phyloP scores from a whole-genome alignment of 1,140 invertebrate species.

The Diachasma alloeum region DNA sequence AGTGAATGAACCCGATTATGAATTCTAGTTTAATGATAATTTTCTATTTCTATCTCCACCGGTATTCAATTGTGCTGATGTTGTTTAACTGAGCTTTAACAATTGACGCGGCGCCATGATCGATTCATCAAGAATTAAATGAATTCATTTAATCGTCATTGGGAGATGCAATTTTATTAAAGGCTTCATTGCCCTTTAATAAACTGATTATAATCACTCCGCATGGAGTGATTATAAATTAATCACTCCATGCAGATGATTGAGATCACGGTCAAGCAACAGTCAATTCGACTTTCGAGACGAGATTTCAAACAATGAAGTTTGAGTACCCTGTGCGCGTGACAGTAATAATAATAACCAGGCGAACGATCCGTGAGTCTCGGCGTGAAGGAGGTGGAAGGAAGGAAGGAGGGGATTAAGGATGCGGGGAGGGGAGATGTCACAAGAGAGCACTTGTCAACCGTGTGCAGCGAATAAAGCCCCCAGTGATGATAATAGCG shows the following conservation, averaged over 20 bases:
- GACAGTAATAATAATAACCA: conserved; percentile 19
- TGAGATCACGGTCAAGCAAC: neutral
- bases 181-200: no score
- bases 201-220: no score
- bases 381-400: neutral
- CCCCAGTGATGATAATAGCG: conserved; percentile 24
- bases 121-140: no score
- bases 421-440: neutral
- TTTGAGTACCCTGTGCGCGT: neutral
- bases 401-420: neutral
- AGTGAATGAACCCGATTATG: no score
- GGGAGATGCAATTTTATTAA: no score
- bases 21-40: no score
- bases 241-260: neutral
- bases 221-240: neutral
- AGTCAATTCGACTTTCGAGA: neutral
- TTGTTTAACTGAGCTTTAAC: no score
- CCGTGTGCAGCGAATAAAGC: conserved; percentile 29
- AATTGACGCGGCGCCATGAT: no score
- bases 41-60: no score
- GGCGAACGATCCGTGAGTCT: neutral
- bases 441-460: conserved; percentile 41
- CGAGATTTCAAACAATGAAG: neutral
- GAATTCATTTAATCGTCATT: no score
- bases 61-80: no score